Evolutionary conservation across 92 coral and sea anemone species (phyloP), one percentile per base, ranked within the genome.

Genomic region (Zoanthus sociatus): DNA sequence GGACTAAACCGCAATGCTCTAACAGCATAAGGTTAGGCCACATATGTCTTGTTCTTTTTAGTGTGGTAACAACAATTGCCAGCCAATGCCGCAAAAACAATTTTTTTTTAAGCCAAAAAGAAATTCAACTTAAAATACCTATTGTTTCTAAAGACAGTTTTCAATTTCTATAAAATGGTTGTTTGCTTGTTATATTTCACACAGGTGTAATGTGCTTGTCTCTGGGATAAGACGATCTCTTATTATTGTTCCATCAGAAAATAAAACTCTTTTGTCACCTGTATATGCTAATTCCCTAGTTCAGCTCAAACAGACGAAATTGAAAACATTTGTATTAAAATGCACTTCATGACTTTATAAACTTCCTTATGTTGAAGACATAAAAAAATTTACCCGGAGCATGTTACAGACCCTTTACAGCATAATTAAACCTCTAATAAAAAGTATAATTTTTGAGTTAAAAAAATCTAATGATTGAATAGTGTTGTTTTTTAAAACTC

Each of bases 181-280:
- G 67, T 51, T 76, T 76, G 66, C 53, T 54, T 53, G 26, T 64
- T n/a, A 21, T 53, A 51, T 77, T 53, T 77, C 30, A 5, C 67
- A 77, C 67, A 77, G 82, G 37, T 77, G 82, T 26, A 32, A 32
- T 26, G 1, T 69, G 73, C 5, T n/a, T 58, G 21, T 5, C 79
- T 14, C 7, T 14, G 17, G 67, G 47, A 17, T 21, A 77, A 54
- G 67, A 17, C 6, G 37, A 32, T 37, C 42, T 37, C 82, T 51
- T 53, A 46, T 48, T 46, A 46, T n/a, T 48, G 60, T 15, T 30
- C 78, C 58, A 47, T 75, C 47, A 75, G 11, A 5, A 15, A 5
- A 31, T 46, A 45, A 75, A 53, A 44, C 50, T 44, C 77, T 13
- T 5, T 15, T 15, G 6, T n/a, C 17, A 72, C 42, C 21, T 37